phyloP scores from a whole-genome alignment of 2,797 vertebrate species.

The Erpetoichthys calabaricus region DNA sequence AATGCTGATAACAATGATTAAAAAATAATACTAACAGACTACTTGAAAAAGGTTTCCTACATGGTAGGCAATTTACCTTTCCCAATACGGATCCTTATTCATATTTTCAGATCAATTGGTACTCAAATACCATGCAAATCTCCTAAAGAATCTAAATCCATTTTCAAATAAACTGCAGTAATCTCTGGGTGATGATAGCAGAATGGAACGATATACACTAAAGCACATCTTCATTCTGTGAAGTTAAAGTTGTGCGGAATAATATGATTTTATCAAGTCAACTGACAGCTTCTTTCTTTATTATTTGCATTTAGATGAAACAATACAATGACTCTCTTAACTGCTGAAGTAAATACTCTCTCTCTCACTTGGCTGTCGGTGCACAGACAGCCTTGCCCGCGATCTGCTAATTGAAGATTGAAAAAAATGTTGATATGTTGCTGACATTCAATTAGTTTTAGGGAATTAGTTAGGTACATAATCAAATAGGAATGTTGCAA shows the following conservation, averaged over 20 bases:
- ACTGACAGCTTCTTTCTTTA: conserved; percentile 23
- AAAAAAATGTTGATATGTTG: conserved; percentile 51
- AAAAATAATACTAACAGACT: no score
- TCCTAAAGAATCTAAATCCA: background rate
- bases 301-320: conserved; percentile 72
- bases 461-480: conserved; percentile 46
- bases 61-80: no score
- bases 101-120: background rate
- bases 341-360: conserved; percentile 59
- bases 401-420: conserved; percentile 56
- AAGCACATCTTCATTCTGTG: conserved; percentile 48
- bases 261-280: conserved; percentile 53
- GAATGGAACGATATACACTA: conserved; percentile 53
- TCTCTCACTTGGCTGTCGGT: conserved; percentile 45
- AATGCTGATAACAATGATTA: no score
- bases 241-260: conserved; percentile 21
- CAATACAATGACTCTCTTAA: conserved; percentile 53
- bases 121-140: background rate
- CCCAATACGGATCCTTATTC: no score
- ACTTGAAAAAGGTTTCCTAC: no score
- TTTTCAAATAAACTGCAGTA: conserved; percentile 17
- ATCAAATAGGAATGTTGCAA: conserved; percentile 28
- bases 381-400: conserved; percentile 30
- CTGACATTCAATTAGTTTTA: conserved; percentile 64
- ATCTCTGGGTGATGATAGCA: conserved; percentile 46